These are phyloP conservation scores for Perizoma flavofasciatum DNA, from an alignment of 2,888 invertebrate species.

Conservation along the genomic window DNA sequence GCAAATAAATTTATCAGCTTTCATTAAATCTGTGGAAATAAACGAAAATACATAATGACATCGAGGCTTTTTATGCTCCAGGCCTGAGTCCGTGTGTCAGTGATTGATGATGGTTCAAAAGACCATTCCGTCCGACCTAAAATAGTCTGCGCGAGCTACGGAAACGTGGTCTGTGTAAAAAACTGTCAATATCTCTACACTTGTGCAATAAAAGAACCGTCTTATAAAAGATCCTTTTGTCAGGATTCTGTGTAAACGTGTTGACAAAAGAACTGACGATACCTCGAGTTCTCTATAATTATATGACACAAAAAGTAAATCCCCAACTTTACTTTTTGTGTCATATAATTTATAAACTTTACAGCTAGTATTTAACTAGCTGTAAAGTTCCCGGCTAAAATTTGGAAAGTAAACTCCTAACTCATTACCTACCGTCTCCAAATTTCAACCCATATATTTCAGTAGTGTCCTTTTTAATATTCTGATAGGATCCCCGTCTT, in stretches of 20 bases:
- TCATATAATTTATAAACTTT: too few relatives aligned
- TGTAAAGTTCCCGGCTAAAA: too few relatives aligned
- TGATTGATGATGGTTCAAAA: constrained; percentile 66
- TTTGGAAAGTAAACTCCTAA: too few relatives aligned
- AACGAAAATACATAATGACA: constrained; percentile 59
- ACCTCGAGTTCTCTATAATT: constrained; percentile 13
- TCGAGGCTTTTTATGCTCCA: constrained; percentile 56
- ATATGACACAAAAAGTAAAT: too few relatives aligned
- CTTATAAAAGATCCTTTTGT: constrained; percentile 50
- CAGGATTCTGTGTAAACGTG: constrained; percentile 48
- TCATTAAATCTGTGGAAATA: constrained; percentile 43
- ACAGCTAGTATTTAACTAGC: too few relatives aligned
- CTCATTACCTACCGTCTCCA: too few relatives aligned
- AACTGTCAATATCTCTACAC: constrained; percentile 39
- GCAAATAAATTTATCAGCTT: constrained; percentile 32
- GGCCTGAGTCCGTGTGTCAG: constrained; percentile 56
- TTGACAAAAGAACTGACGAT: constrained; percentile 46
- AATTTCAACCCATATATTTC: constrained; percentile 7
- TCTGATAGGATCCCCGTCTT: constrained; percentile 10
- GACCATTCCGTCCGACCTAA: constrained; percentile 45
- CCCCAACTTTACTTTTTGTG: too few relatives aligned
- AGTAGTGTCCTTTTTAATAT: constrained; percentile 8
- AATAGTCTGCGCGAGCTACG: constrained; percentile 42
- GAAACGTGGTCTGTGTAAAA: constrained; percentile 40
- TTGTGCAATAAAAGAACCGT: constrained; percentile 42